Conservation (phyloP, 1,140 invertebrate genomes). For the Tetranychus urticae region DNA sequence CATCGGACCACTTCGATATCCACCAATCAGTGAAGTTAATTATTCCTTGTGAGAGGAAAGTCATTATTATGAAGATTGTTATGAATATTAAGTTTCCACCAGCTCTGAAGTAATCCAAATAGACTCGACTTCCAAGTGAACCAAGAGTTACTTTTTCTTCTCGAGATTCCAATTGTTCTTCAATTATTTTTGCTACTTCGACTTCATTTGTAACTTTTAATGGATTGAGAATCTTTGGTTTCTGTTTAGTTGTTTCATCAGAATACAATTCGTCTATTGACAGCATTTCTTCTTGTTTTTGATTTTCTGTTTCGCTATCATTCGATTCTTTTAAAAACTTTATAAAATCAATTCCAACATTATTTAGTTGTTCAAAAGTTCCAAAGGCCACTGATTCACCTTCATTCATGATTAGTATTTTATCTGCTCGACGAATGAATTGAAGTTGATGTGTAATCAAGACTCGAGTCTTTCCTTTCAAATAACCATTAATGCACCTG, state of each 20-base stretch:
- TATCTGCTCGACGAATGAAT: slow-evolving; percentile 31
- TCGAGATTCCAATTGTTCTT: background rate
- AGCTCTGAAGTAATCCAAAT: background rate
- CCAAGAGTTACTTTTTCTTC: background rate
- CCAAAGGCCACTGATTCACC: slow-evolving; percentile 25
- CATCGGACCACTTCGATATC: too few species aligned
- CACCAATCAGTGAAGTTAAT: background rate
- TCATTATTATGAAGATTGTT: background rate
- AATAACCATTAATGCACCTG: slow-evolving; percentile 50
- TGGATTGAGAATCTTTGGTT: background rate
- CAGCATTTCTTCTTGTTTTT: background rate
- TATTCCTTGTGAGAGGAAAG: slow-evolving; percentile 9
- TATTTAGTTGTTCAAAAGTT: background rate
- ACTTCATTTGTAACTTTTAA: background rate
- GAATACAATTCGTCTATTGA: background rate
- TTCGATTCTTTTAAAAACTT: too few species aligned
- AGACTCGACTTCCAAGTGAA: background rate
- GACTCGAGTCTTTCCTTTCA: slow-evolving; percentile 54
- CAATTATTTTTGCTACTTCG: background rate
- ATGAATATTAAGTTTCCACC: background rate
- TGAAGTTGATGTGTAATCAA: slow-evolving; percentile 52
- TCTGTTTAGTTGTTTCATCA: background rate
- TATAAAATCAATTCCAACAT: too few species aligned
- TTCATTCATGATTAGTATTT: slow-evolving; percentile 42
- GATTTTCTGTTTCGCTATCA: too few species aligned